These are phyloP conservation scores for Martes martes DNA, from an alignment of 2,113 vertebrate genomes.

Conservation along the genomic window DNA sequence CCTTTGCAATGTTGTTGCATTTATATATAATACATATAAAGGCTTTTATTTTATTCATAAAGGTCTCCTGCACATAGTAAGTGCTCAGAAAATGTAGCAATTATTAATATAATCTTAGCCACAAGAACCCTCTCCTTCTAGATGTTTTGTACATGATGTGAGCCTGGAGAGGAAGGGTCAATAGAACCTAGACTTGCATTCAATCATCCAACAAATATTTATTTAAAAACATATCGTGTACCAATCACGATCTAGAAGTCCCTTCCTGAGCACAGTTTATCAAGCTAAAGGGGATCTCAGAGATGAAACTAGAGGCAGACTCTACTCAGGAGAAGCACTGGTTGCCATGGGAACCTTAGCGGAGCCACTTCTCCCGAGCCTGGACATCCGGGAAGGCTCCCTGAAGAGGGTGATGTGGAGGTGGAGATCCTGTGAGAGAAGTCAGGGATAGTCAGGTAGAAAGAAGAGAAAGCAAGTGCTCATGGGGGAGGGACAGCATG, in stretches of 20 bases:
- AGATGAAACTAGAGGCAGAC: not conserved
- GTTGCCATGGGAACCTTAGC: not conserved
- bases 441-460: not conserved
- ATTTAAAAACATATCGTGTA: not conserved
- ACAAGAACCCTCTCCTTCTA: not conserved
- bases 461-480: not conserved
- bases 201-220: not conserved
- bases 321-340: not conserved
- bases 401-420: not conserved
- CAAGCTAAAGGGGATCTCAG: not conserved
- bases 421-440: not conserved
- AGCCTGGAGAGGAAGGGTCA: not conserved
- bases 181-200: not conserved
- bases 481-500: accelerated
- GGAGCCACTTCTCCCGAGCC: not conserved
- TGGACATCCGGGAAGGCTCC: not conserved
- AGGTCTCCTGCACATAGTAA: not conserved
- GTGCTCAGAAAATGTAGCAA: not conserved
- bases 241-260: not conserved
- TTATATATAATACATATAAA: not conserved
- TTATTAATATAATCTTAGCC: not conserved
- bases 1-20: not conserved
- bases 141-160: not conserved
- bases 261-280: not conserved
- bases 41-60: not conserved